Conservation (phyloP, 2,113 vertebrate genomes). For the Megalops atlanticus region DNA sequence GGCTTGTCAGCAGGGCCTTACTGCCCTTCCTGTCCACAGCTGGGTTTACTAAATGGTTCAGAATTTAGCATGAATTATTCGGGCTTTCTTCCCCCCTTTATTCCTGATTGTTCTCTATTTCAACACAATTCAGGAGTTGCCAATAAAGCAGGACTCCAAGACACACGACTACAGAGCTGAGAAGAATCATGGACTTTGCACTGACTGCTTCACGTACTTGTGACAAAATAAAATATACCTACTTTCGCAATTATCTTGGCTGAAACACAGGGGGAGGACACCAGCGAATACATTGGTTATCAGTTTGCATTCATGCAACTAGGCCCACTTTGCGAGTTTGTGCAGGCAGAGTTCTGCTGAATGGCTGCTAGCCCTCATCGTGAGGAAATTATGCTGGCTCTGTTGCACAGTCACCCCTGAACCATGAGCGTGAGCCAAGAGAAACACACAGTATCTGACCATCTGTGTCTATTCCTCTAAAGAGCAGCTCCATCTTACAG, state of each 20-base stretch:
- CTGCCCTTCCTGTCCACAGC: too few relatives aligned
- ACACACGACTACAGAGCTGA: neutral
- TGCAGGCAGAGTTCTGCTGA: neutral
- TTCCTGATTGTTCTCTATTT: neutral
- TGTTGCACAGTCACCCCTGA: constrained; percentile 5
- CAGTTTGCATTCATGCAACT: neutral
- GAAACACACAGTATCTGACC: constrained; percentile 16
- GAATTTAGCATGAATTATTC: too few relatives aligned
- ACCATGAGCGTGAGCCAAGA: neutral
- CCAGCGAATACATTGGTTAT: neutral
- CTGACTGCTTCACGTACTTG: too few relatives aligned
- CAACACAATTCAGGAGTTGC: neutral
- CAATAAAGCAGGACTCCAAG: neutral
- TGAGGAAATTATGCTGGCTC: neutral
- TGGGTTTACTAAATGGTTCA: too few relatives aligned
- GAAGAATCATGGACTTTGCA: neutral
- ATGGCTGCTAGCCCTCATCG: neutral
- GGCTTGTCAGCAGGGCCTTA: neutral
- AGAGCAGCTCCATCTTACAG: constrained; percentile 5
- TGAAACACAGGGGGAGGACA: neutral
- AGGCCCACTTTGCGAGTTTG: neutral
- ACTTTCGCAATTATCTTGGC: neutral
- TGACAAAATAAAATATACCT: neutral
- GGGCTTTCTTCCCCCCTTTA: too few relatives aligned
- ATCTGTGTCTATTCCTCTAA: constrained; percentile 17